A percentile compares a stretch with the other conserved stretches of the same genome.
phyloP scores from a whole-genome alignment of 2,888 invertebrate species.

The Rotaria magnacalcarata region DNA sequence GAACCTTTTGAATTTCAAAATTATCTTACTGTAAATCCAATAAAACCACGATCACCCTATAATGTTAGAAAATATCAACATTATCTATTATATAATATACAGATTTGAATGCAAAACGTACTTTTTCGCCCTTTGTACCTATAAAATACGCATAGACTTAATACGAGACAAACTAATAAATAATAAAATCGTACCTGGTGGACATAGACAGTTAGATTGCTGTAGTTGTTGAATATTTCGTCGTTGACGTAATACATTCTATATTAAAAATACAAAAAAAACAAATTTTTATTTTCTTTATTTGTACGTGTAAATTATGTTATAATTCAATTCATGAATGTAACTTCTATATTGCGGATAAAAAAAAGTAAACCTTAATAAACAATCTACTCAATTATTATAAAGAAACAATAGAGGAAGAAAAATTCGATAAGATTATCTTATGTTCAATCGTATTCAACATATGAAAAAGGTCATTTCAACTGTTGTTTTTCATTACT shows the following conservation, averaged over 20 bases:
- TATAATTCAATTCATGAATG: neutral
- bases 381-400: neutral
- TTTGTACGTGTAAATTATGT: neutral
- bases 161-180: neutral
- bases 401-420: neutral
- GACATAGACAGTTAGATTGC: neutral
- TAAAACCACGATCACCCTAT: conserved; percentile 9
- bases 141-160: neutral
- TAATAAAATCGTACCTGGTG: neutral
- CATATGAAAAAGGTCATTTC: neutral
- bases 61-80: neutral
- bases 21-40: conserved; percentile 3
- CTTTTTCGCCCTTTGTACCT: conserved; percentile 19
- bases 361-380: neutral
- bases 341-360: neutral
- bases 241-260: neutral
- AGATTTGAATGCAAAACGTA: neutral
- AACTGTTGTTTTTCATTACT: neutral
- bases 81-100: neutral
- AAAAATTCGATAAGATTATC: conserved; percentile 1
- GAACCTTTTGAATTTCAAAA: neutral
- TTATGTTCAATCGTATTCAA: neutral
- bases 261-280: neutral
- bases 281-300: neutral
- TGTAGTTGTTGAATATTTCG: neutral